phyloP scores from a whole-genome alignment of 2,888 invertebrate genomes.

The Melanotus villosus region DNA sequence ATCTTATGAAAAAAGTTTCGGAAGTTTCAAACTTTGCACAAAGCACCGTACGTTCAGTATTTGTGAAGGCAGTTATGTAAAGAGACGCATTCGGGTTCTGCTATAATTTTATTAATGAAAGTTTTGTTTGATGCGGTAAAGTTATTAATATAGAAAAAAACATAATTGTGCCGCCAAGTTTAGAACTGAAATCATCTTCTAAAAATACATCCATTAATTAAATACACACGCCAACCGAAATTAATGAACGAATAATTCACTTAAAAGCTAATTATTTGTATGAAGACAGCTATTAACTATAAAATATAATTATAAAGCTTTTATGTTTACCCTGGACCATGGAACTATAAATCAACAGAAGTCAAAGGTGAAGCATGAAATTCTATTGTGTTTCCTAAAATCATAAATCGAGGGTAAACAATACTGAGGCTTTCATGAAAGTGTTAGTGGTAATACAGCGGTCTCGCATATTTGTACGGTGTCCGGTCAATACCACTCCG shows the following conservation, averaged over 20 bases:
- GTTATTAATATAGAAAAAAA: not conserved
- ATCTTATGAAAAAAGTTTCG: slow-evolving; percentile 9
- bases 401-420: slow-evolving; percentile 7
- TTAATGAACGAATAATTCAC: not conserved
- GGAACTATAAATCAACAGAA: slow-evolving; percentile 1
- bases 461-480: not conserved
- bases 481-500: too few relatives aligned
- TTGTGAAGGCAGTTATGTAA: not conserved
- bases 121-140: not conserved
- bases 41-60: not conserved
- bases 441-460: not conserved
- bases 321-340: not conserved
- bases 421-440: slow-evolving; percentile 12
- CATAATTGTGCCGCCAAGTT: not conserved
- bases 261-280: not conserved
- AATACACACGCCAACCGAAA: too few relatives aligned
- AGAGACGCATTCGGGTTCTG: not conserved
- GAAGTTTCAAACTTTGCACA: not conserved
- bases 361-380: slow-evolving; percentile 4
- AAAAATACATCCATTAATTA: too few relatives aligned
- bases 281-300: not conserved
- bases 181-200: too few relatives aligned
- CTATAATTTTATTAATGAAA: slow-evolving; percentile 12
- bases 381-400: slow-evolving; percentile 7
- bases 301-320: slow-evolving; percentile 4